These are phyloP conservation scores for Pterostichus madidus DNA, from an alignment of 2,888 invertebrate genomes.

Conservation along the genomic window DNA sequence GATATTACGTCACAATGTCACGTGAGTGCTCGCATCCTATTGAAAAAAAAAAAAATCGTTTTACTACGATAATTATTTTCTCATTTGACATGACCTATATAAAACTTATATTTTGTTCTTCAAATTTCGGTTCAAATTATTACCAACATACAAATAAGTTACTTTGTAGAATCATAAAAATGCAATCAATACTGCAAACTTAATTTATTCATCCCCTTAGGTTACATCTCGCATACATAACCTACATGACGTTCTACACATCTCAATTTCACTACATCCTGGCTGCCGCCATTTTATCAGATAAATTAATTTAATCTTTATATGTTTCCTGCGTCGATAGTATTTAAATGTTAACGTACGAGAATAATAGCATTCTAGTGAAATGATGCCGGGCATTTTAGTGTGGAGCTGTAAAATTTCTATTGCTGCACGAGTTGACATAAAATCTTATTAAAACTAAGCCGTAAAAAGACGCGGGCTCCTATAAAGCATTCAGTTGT, in stretches of 20 bases:
- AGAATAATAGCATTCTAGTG: neutral
- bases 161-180: neutral
- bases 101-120: no score
- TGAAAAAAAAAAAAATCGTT: no score
- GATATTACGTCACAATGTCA: no score
- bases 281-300: neutral
- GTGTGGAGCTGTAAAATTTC: constrained; percentile 15
- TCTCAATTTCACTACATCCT: neutral
- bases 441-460: constrained; percentile 48
- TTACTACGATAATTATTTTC: no score
- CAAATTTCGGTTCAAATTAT: no score
- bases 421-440: constrained; percentile 41
- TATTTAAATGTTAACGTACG: constrained; percentile 1
- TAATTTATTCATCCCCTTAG: neutral
- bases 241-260: constrained; percentile 13
- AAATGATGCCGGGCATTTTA: constrained; percentile 9
- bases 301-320: constrained; percentile 23
- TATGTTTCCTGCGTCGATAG: constrained; percentile 2
- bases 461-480: constrained; percentile 2
- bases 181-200: neutral
- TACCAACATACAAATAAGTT: no score
- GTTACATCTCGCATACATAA: neutral
- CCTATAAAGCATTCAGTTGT: constrained; percentile 18
- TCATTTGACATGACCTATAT: no score
- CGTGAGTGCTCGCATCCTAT: no score